Evolutionary conservation across 2,888 invertebrate genomes (phyloP).

Genomic region (Netelia virgata): DNA sequence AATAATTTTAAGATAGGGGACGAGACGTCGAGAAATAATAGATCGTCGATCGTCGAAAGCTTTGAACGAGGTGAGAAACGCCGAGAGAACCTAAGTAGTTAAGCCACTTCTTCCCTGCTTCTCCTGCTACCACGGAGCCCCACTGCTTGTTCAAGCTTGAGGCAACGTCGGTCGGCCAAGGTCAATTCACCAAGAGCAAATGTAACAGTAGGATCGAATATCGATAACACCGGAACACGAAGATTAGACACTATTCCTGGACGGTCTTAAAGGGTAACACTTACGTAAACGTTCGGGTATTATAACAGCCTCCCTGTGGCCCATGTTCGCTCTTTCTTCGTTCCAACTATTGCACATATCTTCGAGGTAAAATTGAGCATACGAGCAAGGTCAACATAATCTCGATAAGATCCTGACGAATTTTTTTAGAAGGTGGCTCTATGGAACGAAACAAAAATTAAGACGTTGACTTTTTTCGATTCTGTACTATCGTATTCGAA

Average conservation of each 20-base stretch:
- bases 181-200: slow-evolving; percentile 25
- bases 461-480: too few species aligned
- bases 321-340: too few species aligned
- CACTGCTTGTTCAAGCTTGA: slow-evolving; percentile 26
- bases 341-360: too few species aligned
- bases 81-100: slow-evolving; percentile 53
- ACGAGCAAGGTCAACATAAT: too few species aligned
- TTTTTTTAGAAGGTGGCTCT: too few species aligned
- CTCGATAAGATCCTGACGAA: too few species aligned
- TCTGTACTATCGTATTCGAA: too few species aligned
- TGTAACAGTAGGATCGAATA: slow-evolving; percentile 33
- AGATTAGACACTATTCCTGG: slow-evolving; percentile 16
- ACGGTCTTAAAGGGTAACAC: neutral
- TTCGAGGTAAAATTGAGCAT: too few species aligned
- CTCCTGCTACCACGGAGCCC: slow-evolving; percentile 9
- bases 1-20: slow-evolving; percentile 27
- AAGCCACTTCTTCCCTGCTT: slow-evolving; percentile 16
- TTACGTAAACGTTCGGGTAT: too few species aligned
- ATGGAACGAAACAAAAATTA: too few species aligned
- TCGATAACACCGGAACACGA: neutral
- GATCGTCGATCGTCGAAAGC: slow-evolving; percentile 62
- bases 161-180: slow-evolving; percentile 42
- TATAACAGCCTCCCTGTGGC: too few species aligned
- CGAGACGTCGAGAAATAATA: slow-evolving; percentile 46
- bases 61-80: slow-evolving; percentile 48